Evolutionary conservation across 2,113 vertebrate genomes (phyloP).

Genomic region (Mesitornis unicolor): DNA sequence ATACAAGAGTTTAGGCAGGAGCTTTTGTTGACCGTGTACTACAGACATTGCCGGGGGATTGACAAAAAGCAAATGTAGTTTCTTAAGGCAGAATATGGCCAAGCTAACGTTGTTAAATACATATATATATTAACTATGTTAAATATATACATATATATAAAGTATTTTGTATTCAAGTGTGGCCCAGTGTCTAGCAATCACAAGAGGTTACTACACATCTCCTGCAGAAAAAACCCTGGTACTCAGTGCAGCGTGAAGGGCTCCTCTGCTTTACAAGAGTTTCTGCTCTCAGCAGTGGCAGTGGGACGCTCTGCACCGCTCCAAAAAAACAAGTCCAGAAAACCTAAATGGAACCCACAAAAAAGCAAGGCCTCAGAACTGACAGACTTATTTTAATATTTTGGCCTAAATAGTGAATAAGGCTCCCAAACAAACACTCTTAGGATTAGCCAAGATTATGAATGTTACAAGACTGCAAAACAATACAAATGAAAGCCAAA

Average conservation of each 20-base stretch:
- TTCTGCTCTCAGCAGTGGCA: not conserved
- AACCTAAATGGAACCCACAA: not conserved
- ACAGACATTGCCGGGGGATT: not conserved
- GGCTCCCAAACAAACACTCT: not conserved
- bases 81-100: not conserved
- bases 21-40: not conserved
- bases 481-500: conserved; percentile 48
- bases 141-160: too few species aligned
- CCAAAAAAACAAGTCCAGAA: not conserved
- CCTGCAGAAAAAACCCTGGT: not conserved
- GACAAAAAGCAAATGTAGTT: not conserved
- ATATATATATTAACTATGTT: too few species aligned
- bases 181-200: not conserved
- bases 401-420: conserved; percentile 36
- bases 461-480: not conserved
- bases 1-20: not conserved
- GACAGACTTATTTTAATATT: not conserved
- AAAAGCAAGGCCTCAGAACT: not conserved
- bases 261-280: not conserved
- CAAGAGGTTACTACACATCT: not conserved
- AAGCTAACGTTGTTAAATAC: too few species aligned
- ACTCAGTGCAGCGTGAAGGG: fast-evolving
- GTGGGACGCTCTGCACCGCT: not conserved
- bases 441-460: conserved; percentile 27
- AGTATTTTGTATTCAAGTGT: not conserved